phyloP scores from a whole-genome alignment of 2,113 vertebrate species.

The Pyxicephalus adspersus region DNA sequence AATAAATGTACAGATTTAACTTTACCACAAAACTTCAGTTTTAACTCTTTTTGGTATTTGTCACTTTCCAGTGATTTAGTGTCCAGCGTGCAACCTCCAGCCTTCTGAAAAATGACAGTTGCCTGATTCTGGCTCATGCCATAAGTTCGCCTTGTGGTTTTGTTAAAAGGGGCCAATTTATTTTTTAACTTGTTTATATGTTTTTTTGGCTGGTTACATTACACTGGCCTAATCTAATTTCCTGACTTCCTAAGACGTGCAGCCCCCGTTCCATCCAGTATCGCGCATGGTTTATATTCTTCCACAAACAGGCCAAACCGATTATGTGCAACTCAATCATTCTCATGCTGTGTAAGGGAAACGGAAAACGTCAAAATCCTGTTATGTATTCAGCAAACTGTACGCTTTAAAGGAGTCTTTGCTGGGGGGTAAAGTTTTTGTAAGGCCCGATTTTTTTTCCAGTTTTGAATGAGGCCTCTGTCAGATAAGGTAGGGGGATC shows the following conservation, averaged over 20 bases:
- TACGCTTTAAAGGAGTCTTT: background rate
- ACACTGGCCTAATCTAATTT: slow-evolving; percentile 60
- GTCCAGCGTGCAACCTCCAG: background rate
- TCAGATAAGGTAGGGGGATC: too few species aligned
- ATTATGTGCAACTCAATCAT: slow-evolving; percentile 38
- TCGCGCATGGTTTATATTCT: slow-evolving; percentile 31
- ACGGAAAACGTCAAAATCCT: background rate
- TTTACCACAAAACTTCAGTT: background rate
- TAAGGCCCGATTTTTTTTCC: too few species aligned
- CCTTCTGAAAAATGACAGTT: slow-evolving; percentile 16
- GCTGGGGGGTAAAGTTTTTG: background rate
- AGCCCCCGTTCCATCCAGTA: slow-evolving; percentile 32
- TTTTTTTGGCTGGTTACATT: slow-evolving; percentile 62
- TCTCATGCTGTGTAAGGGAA: background rate
- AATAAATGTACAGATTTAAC: background rate
- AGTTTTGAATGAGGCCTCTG: too few species aligned
- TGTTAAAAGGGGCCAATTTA: slow-evolving; percentile 58
- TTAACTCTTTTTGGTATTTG: background rate
- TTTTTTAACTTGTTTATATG: slow-evolving; percentile 62
- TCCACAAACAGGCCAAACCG: slow-evolving; percentile 36
- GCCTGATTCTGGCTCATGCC: slow-evolving; percentile 5
- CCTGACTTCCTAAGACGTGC: slow-evolving; percentile 50
- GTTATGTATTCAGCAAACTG: background rate
- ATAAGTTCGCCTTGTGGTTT: slow-evolving; percentile 63
- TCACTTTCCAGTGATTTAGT: background rate